Percentiles rank a stretch among this genome's conserved stretches.
phyloP scores from a whole-genome alignment of 1,140 invertebrate species.

The Eciton burchellii region DNA sequence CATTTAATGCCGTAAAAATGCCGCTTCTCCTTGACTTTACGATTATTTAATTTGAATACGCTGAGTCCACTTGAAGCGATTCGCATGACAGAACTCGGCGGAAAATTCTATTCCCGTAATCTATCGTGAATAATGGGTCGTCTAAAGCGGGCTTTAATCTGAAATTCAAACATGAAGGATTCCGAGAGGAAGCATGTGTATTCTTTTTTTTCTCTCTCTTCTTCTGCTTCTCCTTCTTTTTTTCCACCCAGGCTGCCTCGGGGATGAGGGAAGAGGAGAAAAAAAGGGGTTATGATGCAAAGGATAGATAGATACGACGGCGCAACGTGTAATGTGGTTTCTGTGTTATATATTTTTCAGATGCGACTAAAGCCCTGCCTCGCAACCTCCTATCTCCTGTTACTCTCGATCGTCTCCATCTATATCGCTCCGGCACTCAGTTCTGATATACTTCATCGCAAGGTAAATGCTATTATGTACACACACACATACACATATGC shows the following conservation, averaged over 20 bases:
- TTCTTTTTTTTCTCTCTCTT: too few relatives aligned
- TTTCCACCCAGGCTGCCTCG: background rate
- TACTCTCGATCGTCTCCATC: slow-evolving; percentile 63
- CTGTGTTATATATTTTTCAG: slow-evolving; percentile 57
- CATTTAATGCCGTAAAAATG: background rate
- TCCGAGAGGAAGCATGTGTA: background rate
- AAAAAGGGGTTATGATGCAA: slow-evolving; percentile 1
- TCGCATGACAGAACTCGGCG: too few relatives aligned
- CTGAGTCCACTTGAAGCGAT: too few relatives aligned
- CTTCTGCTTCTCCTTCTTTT: too few relatives aligned
- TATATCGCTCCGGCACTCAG: slow-evolving; percentile 49
- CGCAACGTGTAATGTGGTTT: slow-evolving; percentile 27
- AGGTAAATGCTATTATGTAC: slow-evolving; percentile 50
- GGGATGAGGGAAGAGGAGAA: background rate
- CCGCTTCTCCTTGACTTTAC: background rate
- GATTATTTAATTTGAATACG: background rate
- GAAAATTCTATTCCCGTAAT: too few relatives aligned
- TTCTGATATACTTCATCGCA: slow-evolving; percentile 56
- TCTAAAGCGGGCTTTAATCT: background rate
- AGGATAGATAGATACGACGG: background rate
- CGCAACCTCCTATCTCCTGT: slow-evolving; percentile 48
- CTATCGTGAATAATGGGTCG: too few relatives aligned
- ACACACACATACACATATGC: background rate
- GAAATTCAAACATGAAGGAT: slow-evolving; percentile 4
- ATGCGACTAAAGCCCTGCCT: slow-evolving; percentile 61